Conservation (phyloP, 2,797 vertebrate genomes). For the Propithecus deckenii region DNA sequence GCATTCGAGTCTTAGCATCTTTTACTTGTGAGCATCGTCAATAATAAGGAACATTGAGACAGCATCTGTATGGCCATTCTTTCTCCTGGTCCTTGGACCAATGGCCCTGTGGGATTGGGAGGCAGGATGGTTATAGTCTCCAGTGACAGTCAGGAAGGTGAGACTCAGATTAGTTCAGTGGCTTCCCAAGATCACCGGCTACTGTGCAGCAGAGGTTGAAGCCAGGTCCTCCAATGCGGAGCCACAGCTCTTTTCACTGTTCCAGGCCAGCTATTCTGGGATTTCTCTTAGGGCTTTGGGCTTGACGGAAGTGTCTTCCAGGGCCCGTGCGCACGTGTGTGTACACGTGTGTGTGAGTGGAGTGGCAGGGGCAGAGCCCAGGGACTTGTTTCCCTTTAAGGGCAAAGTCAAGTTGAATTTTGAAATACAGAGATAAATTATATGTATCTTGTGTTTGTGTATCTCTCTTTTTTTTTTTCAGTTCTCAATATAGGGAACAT, state of each 20-base stretch:
- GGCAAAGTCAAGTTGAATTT: conserved; percentile 45
- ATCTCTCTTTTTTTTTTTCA: not conserved
- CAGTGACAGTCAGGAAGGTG: not conserved
- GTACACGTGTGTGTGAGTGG: not conserved
- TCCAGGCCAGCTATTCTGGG: not conserved
- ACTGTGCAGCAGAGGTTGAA: not conserved
- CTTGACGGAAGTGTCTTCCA: not conserved
- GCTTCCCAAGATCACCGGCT: not conserved
- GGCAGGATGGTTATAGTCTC: not conserved
- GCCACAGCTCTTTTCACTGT: not conserved
- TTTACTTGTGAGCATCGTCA: not conserved
- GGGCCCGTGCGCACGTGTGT: not conserved
- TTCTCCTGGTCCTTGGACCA: not conserved
- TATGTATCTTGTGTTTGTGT: not conserved
- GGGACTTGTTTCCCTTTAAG: not conserved
- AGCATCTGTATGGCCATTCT: not conserved
- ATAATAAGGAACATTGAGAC: not conserved
- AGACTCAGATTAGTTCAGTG: not conserved
- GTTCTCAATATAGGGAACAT: not conserved
- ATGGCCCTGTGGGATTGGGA: not conserved
- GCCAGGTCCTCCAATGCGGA: not conserved
- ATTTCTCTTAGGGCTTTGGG: not conserved
- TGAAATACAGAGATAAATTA: conserved; percentile 21
- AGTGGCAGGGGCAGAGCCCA: not conserved
- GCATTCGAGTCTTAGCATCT: not conserved